Base-by-base conservation (phyloP, 2,888 invertebrate species). In the Tetropium fuscum region DNA sequence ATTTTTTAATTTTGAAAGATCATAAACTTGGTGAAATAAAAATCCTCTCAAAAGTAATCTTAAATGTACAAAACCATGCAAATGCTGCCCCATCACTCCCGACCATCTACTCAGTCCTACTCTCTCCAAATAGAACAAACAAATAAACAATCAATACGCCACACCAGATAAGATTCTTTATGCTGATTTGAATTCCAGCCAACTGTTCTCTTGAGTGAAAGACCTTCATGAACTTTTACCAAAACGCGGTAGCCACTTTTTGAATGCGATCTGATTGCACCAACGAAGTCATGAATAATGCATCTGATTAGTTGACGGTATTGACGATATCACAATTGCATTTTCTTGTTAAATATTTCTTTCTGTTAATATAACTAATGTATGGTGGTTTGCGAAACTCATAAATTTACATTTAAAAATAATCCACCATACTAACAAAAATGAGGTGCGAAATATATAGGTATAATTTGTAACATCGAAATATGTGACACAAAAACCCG, bases 191-290 rank as follows among this genome's bases (percentile, higher is more conserved):
- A 38, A 48, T 22, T 13, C 20, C 11, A 15, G 48, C 36, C 36
- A 38, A 15, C 36, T 22, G 36, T 20, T 34, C 36, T 25, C 30
- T 36, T 48, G 36, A 48, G 38, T 48, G n/a, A n/a, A n/a, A n/a
- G 48, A 20, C 36, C 18, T 15, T 30, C 44, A 25, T 44, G 22
- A 7, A 2, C 43, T n/a, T n/a, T n/a, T n/a, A n/a, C n/a, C n/a
- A n/a, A n/a, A n/a, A n/a, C n/a, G n/a, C n/a, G n/a, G n/a, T n/a
- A n/a, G n/a, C n/a, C n/a, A n/a, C n/a, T n/a, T n/a, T n/a, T n/a
- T 48, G 15, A 19, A 48, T 48, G 22, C 22, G 22, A 22, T n/a
- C 36, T 48, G 36, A 48, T 48, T 48, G 36, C 38, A 36, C 48
- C 34, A 27, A 13, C 45, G 30, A 18, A 5, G 19, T 19, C 47